Base-by-base conservation (phyloP, 1,140 invertebrate genomes). In the Drosophila sp. region DNA sequence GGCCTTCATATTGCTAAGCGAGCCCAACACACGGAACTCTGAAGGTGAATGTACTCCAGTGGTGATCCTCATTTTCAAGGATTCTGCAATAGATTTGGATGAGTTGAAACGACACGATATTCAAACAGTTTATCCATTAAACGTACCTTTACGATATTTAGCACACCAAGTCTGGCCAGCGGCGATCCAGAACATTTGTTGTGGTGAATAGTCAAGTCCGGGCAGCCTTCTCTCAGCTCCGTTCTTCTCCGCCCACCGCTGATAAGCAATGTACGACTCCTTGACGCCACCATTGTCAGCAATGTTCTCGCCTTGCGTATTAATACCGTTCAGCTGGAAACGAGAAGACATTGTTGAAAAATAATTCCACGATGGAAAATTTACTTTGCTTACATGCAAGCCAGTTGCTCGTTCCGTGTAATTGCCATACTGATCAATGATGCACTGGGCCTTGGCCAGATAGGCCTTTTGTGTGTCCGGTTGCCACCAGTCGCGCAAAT, bases 291-390 rank as follows among this genome's bases (percentile, higher is more conserved):
- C 97, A 90, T 98, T 98, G 90, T 98, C 97, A 0, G 97, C 97
- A 55, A 98, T 97, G 90, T 98, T 98, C 87, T 98, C 97, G n/a
- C 95, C 96, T 92, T 98, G 96, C 1, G 97, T 97, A 72, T 97
- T 97, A 32, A 97, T 95, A 41, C 96, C 96, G 78, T 98, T 98
- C 30, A 97, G 76, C 96, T 97, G 80, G 17, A 92, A 92, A 90
- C 61, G 5, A n/a, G n/a, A 8, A 27, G 5, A 55, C 27, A 41
- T 7, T 50, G 17, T 50, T 50, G 2, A 8, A 50, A 27, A 27
- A 3, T 27, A 27, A 1, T 11, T 25, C 2, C 2, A 25, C 44
- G 17, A 17, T 10, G 25, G 1, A 27, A 25, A 50, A 11, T 38
- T 3, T 1, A 38, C 35, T 33, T 4, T 6, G 41, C 90, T 93